phyloP scores from a whole-genome alignment of 2,113 vertebrate species.

The Xenopus laevis region DNA sequence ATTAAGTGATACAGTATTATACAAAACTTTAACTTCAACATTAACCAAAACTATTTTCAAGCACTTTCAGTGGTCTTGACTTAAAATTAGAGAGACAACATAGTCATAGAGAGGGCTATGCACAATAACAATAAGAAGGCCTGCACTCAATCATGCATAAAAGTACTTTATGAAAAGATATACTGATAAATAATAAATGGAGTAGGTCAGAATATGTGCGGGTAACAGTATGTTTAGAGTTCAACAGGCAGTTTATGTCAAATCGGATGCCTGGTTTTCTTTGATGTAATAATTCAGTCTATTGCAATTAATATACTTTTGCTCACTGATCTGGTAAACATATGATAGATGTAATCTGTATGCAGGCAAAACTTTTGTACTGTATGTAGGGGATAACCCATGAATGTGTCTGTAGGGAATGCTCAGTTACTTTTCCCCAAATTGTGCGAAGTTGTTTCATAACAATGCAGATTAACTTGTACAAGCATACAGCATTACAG shows the following conservation, averaged over 20 bases:
- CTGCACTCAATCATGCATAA: constrained; percentile 36
- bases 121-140: constrained; percentile 7
- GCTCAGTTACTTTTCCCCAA: too few species aligned
- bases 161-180: constrained; percentile 42
- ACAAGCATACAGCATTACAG: too few species aligned
- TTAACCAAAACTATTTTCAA: too few species aligned
- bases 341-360: too few species aligned
- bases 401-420: too few species aligned
- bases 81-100: background rate
- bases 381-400: too few species aligned
- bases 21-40: too few species aligned
- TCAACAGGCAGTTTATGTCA: constrained; percentile 12
- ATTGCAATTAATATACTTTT: background rate
- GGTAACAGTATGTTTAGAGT: constrained; percentile 12
- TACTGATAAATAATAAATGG: constrained; percentile 27
- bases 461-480: too few species aligned
- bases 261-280: constrained; percentile 1
- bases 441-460: too few species aligned
- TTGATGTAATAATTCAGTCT: background rate
- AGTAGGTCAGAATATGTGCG: constrained; percentile 12
- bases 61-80: too few species aligned
- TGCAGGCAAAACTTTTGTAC: too few species aligned
- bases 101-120: constrained; percentile 3
- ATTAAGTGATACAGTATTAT: too few species aligned
- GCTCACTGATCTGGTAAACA: background rate